Evolutionary conservation across 2,797 vertebrate genomes (phyloP).

Genomic region (Acrossocheilus wenchowensis): DNA sequence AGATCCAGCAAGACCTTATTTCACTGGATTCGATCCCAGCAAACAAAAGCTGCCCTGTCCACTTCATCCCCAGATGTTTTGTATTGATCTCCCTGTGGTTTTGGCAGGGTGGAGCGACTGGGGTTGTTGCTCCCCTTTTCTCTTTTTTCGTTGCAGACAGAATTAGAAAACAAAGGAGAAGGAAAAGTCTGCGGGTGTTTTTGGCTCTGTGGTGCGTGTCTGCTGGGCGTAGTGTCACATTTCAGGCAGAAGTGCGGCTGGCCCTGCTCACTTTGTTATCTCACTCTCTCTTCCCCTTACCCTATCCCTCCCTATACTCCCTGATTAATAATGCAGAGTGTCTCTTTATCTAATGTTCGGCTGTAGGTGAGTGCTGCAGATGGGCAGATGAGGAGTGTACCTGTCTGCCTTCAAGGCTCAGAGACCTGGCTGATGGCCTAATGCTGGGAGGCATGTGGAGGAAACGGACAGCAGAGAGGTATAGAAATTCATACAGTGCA

Average conservation of each 20-base stretch:
- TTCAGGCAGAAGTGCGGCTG: conserved; percentile 55
- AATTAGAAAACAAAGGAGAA: conserved; percentile 60
- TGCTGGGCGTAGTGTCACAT: conserved; percentile 61
- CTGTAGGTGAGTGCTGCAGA: conserved; percentile 71
- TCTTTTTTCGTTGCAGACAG: conserved; percentile 57
- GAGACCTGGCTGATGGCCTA: conserved; percentile 70
- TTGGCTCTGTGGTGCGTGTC: conserved; percentile 41
- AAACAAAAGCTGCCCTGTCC: conserved; percentile 76
- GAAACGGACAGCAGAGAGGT: conserved; percentile 2
- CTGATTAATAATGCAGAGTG: conserved; percentile 80
- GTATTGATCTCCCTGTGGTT: conserved; percentile 76
- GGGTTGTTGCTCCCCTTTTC: conserved; percentile 57
- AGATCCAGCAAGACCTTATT: conserved; percentile 68
- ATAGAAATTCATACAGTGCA: conserved; percentile 28
- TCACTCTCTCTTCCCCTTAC: conserved; percentile 40
- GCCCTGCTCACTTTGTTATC: conserved; percentile 49
- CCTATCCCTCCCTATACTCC: conserved; percentile 26
- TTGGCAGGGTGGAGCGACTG: conserved; percentile 75
- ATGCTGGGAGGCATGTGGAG: conserved; percentile 23
- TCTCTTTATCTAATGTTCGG: conserved; percentile 76
- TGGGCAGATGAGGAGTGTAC: conserved; percentile 72
- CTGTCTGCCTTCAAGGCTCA: conserved; percentile 72
- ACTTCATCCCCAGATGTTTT: conserved; percentile 77
- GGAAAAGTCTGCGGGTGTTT: conserved; percentile 56
- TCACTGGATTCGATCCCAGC: conserved; percentile 67